Conservation (phyloP, 2,797 vertebrate species). For the Oreonectes daqikongensis region DNA sequence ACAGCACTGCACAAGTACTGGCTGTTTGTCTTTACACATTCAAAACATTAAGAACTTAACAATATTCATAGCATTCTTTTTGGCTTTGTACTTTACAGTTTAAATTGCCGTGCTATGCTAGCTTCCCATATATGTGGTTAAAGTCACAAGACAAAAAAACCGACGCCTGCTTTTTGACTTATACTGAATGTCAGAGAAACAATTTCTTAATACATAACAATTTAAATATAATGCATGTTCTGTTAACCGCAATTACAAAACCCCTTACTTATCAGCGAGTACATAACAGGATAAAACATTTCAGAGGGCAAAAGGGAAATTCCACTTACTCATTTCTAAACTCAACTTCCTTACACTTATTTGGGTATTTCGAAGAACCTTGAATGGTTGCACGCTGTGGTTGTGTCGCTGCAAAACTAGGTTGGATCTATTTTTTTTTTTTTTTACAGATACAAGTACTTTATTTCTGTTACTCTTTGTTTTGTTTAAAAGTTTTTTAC, state of each 20-base stretch:
- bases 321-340: slow-evolving; percentile 31
- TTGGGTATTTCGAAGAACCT: slow-evolving; percentile 5
- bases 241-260: not conserved
- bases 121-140: not conserved
- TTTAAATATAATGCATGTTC: not conserved
- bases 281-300: not conserved
- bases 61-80: not conserved
- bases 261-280: not conserved
- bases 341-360: not conserved
- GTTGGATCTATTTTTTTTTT: not conserved
- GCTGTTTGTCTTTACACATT: slow-evolving; percentile 8
- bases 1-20: slow-evolving; percentile 43
- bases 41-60: not conserved
- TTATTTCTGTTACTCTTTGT: not conserved
- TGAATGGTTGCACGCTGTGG: not conserved
- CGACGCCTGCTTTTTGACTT: no score
- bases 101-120: not conserved
- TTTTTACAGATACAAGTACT: not conserved
- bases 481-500: not conserved
- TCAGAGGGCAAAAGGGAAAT: slow-evolving; percentile 6
- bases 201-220: not conserved
- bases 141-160: not conserved
- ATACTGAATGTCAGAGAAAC: not conserved
- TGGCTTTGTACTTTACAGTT: not conserved
- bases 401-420: slow-evolving; percentile 3